Percentiles rank a stretch among this genome's conserved stretches.
Evolutionary conservation across 2,888 invertebrate genomes (phyloP).

Genomic region (Oscheius myriophilus): DNA sequence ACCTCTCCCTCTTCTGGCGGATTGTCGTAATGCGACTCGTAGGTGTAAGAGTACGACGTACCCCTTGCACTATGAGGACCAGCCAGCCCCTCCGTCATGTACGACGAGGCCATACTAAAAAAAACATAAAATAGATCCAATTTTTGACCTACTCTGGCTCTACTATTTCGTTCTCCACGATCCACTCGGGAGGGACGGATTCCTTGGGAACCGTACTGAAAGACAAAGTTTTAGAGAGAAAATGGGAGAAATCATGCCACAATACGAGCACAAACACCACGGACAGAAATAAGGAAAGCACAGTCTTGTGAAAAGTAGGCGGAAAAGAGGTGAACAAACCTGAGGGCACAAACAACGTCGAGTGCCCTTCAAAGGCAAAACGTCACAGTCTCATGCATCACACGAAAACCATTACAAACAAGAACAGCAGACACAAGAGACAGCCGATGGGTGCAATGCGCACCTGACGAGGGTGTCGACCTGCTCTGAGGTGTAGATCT

Average conservation of each 20-base stretch:
- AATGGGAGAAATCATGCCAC: slow-evolving; percentile 2
- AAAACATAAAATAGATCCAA: not conserved
- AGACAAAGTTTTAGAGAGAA: not conserved
- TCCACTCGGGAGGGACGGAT: slow-evolving; percentile 53
- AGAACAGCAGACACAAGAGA: slow-evolving; percentile 3
- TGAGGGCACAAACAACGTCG: slow-evolving; percentile 4
- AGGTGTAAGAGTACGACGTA: slow-evolving; percentile 65
- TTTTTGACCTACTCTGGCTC: slow-evolving; percentile 54
- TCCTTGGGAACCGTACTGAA: slow-evolving; percentile 59
- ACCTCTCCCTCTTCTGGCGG: slow-evolving; percentile 58
- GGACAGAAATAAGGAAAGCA: slow-evolving; percentile 7
- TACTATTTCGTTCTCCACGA: slow-evolving; percentile 59
- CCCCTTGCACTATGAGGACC: slow-evolving; percentile 64
- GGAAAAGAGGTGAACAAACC: slow-evolving; percentile 1
- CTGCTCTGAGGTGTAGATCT: slow-evolving; percentile 68
- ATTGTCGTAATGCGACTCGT: slow-evolving; percentile 63
- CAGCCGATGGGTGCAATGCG: not conserved
- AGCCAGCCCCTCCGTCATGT: slow-evolving; percentile 64
- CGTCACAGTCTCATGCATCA: slow-evolving; percentile 1
- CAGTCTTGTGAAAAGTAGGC: not conserved
- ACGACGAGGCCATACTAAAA: slow-evolving; percentile 67
- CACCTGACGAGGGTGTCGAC: slow-evolving; percentile 69
- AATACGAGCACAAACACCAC: slow-evolving; percentile 8
- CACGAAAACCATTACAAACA: slow-evolving; percentile 1
- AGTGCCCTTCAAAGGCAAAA: slow-evolving; percentile 15